Base-by-base conservation (phyloP, 2,888 invertebrate genomes). In the Melinaea marsaeus region DNA sequence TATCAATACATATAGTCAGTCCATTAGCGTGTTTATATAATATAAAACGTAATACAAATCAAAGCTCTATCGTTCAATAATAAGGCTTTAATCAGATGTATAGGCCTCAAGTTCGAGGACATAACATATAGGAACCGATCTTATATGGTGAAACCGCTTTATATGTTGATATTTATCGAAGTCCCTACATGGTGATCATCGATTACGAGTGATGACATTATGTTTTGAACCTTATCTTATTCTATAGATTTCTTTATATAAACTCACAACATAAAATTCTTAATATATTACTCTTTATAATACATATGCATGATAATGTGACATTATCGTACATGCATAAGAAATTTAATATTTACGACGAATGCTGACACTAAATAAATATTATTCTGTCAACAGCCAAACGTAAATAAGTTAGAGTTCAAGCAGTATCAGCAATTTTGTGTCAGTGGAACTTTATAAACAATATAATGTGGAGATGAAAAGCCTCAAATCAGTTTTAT, bases 161-260 rank as follows among this genome's bases (percentile, higher is more conserved):
- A 58, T 63, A 64, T 62, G 71, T 69, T 63, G 47, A 63, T 67
- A 58, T 68, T 57, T 65, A 45, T 61, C n/a, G 42, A 46, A 35
- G 37, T 46, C 75, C 74, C 34, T 74, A 76, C 66, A 80, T 65
- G 78, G 78, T 60, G 42, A 58, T 65, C 66, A 72, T 75, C 73
- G 70, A 76, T 78, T 76, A 77, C 62, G 67, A 55, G 45, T 66
- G 66, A 71, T 76, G 77, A 76, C 74, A 78, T 78, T 79, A 76
- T 62, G 67, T 51, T 69, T 61, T 57, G 62, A 60, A 13, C 62
- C 60, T 61, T 67, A 55, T 47, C 58, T 66, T 58, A 66, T 61
- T 56, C 9, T 9, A 22, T 22, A 3, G 11, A 0, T 42, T 9
- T 42, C 6, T 42, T 42, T 42, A 42, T 42, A 42, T 42, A 42